phyloP scores from a whole-genome alignment of 2,113 vertebrate species.

The Delphinapterus leucas region DNA sequence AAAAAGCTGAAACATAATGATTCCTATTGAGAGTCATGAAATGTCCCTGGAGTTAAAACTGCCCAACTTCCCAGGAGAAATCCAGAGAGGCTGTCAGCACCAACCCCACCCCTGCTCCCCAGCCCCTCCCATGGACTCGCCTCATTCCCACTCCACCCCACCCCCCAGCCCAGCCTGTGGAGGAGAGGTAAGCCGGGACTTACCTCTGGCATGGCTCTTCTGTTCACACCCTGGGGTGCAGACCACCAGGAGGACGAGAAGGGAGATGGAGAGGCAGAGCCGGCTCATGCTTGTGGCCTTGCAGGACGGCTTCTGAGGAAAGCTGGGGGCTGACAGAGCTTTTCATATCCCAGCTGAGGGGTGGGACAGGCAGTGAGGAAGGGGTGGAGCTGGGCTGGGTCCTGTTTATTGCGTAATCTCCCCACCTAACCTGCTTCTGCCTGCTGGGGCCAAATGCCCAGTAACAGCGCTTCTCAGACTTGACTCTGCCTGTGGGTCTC shows the following conservation, averaged over 20 bases:
- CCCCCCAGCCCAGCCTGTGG: background rate
- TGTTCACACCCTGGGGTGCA: background rate
- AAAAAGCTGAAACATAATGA: background rate
- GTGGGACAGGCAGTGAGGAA: too few species aligned
- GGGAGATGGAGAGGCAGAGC: background rate
- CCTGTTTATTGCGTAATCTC: background rate
- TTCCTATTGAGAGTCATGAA: background rate
- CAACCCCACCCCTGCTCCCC: background rate
- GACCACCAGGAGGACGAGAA: too few species aligned
- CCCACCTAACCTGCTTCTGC: background rate
- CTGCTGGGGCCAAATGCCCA: background rate
- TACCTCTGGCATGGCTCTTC: background rate
- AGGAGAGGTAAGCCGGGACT: background rate
- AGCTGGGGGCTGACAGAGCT: background rate
- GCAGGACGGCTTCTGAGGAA: background rate
- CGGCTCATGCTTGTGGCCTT: background rate
- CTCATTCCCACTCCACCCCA: background rate
- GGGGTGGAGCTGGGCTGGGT: background rate
- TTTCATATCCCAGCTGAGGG: too few species aligned
- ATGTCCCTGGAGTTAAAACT: background rate
- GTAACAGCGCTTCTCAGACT: background rate
- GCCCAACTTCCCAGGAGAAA: background rate
- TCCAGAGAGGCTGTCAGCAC: background rate
- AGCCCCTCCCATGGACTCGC: background rate
- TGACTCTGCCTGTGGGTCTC: background rate